Evolutionary conservation across 2,888 invertebrate species (phyloP).

Genomic region (Rotaria magnacalcarata): DNA sequence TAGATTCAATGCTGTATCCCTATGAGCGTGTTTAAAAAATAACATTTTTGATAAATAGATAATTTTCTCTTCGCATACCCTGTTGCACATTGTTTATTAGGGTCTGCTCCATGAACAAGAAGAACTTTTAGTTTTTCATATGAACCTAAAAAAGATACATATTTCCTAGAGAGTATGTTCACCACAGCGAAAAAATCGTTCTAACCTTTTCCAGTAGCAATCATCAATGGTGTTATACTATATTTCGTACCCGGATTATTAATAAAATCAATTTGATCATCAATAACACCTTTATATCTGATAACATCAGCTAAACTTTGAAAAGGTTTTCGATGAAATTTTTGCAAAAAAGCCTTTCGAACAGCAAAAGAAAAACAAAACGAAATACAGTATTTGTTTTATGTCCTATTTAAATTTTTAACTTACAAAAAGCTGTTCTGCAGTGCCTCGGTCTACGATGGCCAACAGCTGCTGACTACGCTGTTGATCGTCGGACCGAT

Average conservation of each 20-base stretch:
- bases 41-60: not conserved
- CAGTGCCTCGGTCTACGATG: not conserved
- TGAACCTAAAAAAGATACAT: not conserved
- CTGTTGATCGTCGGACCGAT: not conserved
- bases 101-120: constrained; percentile 31
- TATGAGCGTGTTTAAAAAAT: not conserved
- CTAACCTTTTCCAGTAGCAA: not conserved
- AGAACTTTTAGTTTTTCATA: constrained; percentile 32
- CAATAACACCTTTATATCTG: not conserved
- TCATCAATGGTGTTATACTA: not conserved
- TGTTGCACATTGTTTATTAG: constrained; percentile 12
- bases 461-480: not conserved
- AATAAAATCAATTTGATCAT: constrained; percentile 34
- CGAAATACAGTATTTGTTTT: not conserved
- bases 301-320: not conserved
- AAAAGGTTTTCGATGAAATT: not conserved
- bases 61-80: not conserved
- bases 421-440: not conserved
- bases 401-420: not conserved
- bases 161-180: no score
- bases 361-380: not conserved
- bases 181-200: not conserved
- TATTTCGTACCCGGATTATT: not conserved
- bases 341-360: not conserved
- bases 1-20: constrained; percentile 33